Base-by-base conservation (phyloP, 1,140 invertebrate genomes). In the Drosophila nikananu region DNA sequence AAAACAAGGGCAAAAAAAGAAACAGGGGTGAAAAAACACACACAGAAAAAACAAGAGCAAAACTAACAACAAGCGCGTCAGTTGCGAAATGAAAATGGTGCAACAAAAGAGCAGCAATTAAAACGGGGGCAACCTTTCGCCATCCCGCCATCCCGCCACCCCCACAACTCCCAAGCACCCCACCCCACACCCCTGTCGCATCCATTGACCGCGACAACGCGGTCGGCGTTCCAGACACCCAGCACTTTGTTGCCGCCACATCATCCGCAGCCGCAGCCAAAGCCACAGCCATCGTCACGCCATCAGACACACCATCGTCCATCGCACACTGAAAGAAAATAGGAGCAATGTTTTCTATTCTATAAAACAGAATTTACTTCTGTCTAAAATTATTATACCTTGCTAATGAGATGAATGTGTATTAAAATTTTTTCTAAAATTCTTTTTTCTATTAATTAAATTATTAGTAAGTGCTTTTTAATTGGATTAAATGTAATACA, bases 101-200 rank as follows among this genome's bases (percentile, higher is more conserved):
- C 74, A 77, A 77, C 74, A 73, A 73, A 72, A 61, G 54, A 58
- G 73, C 54, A 67, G 74, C 74, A 77, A 77, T 77, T 77, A 77
- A 77, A 73, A 35, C 23, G 27, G 68, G 68, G 73, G 62, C 46
- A 58, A 60, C 66, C 35, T 44, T 52, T 37, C 17, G 37, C 23
- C 27, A 44, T 13, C 25, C 35, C 12, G n/a, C n/a, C n/a, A n/a
- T n/a, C 32, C 68, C 51, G 5, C 15, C 0, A 3, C 13, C 13
- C n/a, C 42, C 13, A 15, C 42, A 27, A 0, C 32, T 4, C 32
- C n/a, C 27, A 15, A 15, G 44, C 0, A 7, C n/a, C n/a, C n/a
- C n/a, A n/a, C n/a, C n/a, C n/a, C n/a, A n/a, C 17, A 19, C 4
- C 48, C 52, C n/a, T 35, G 30, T 21, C 17, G 17, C 17, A 30